Conservation (phyloP, 2,888 invertebrate species). For the Drosophila colorata region DNA sequence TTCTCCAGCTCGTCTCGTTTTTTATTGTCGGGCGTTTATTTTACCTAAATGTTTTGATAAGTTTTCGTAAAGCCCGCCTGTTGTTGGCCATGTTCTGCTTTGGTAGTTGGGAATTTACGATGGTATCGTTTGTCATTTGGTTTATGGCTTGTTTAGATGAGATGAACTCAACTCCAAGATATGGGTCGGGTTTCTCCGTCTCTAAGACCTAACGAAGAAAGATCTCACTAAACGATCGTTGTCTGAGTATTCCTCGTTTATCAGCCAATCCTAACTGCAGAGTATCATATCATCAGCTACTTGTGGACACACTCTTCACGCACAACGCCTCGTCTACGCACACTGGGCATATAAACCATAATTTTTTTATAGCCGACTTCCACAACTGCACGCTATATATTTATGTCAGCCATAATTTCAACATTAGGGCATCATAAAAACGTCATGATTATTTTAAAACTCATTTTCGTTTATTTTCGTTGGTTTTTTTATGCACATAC, state of each 20-base stretch:
- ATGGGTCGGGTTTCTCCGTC: slow-evolving; percentile 7
- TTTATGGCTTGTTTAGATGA: slow-evolving; percentile 73
- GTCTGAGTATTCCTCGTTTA: slow-evolving; percentile 5
- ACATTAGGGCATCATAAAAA: slow-evolving; percentile 73
- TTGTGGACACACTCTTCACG: slow-evolving; percentile 34
- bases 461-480: slow-evolving; percentile 47
- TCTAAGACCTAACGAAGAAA: not conserved
- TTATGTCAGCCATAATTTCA: slow-evolving; percentile 71
- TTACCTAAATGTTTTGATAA: slow-evolving; percentile 78
- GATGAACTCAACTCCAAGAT: slow-evolving; percentile 27
- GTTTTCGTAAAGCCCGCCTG: slow-evolving; percentile 50
- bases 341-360: slow-evolving; percentile 62
- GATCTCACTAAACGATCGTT: slow-evolving; percentile 16
- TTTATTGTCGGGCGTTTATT: slow-evolving; percentile 75
- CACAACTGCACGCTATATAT: slow-evolving; percentile 33
- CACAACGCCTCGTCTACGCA: too few species aligned
- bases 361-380: slow-evolving; percentile 60
- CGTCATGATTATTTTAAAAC: slow-evolving; percentile 74
- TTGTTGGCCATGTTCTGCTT: slow-evolving; percentile 47
- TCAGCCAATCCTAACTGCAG: not conserved
- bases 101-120: slow-evolving; percentile 65
- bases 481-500: slow-evolving; percentile 53
- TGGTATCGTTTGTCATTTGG: slow-evolving; percentile 77
- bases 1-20: slow-evolving; percentile 61
- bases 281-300: slow-evolving; percentile 23